Conservation (phyloP, 1,140 invertebrate genomes). For the Halesus radiatus region DNA sequence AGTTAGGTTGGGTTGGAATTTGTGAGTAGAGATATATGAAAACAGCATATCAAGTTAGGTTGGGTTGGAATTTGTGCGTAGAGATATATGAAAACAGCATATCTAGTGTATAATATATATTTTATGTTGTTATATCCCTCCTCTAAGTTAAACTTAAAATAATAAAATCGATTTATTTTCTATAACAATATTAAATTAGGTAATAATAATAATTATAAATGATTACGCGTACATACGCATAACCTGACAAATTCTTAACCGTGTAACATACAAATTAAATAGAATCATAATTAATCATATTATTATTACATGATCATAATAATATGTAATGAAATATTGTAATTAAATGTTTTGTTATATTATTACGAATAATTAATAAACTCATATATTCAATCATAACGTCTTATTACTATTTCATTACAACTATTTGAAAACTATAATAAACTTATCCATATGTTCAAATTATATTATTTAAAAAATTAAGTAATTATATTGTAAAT, state of each 20-base stretch:
- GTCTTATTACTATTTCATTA: not conserved
- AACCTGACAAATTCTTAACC: not conserved
- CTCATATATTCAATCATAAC: conserved; percentile 1
- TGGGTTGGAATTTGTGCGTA: too few species aligned
- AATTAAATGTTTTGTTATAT: not conserved
- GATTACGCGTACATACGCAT: not conserved
- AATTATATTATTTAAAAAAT: conserved; percentile 7
- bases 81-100: not conserved
- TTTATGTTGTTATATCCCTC: not conserved
- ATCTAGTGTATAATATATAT: conserved; percentile 14
- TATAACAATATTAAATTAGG: conserved; percentile 6
- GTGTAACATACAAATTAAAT: conserved; percentile 1
- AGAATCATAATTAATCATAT: conserved; percentile 3
- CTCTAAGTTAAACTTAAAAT: not conserved
- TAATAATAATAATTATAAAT: not conserved
- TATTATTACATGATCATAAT: not conserved
- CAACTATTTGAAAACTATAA: conserved; percentile 6
- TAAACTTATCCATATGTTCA: not conserved
- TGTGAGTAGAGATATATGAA: too few species aligned
- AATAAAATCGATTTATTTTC: conserved; percentile 8
- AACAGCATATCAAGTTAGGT: too few species aligned
- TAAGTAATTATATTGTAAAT: not conserved
- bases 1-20: too few species aligned
- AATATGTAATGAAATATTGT: not conserved
- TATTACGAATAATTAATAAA: not conserved